Percentiles rank a stretch among this genome's conserved stretches.
phyloP scores from a whole-genome alignment of 1,140 invertebrate genomes.

The Hycleus phaleratus region DNA sequence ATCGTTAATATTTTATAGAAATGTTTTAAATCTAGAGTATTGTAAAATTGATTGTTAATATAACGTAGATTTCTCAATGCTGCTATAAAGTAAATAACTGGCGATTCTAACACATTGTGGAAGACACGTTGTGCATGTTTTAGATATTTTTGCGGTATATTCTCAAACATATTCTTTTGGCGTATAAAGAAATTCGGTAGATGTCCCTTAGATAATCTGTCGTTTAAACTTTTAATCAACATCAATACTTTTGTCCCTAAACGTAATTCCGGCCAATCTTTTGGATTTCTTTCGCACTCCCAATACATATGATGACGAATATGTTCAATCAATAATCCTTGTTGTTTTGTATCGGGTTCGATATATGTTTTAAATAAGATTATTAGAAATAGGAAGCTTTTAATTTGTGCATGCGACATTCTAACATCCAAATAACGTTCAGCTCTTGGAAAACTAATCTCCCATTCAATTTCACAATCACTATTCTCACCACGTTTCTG shows the following conservation, averaged over 20 bases:
- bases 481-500: slow-evolving; percentile 50
- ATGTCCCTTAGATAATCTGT: slow-evolving; percentile 47
- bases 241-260: slow-evolving; percentile 57
- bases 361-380: slow-evolving; percentile 60
- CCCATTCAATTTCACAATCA: slow-evolving; percentile 57
- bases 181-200: slow-evolving; percentile 67
- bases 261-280: slow-evolving; percentile 60
- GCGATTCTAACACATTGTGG: slow-evolving; percentile 54
- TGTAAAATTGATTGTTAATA: slow-evolving; percentile 50
- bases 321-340: slow-evolving; percentile 55
- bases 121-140: slow-evolving; percentile 56
- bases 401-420: slow-evolving; percentile 58
- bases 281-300: slow-evolving; percentile 63
- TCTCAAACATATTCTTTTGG: slow-evolving; percentile 63
- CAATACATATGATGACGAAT: slow-evolving; percentile 71
- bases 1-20: slow-evolving; percentile 50
- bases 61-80: slow-evolving; percentile 59
- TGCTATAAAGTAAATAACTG: slow-evolving; percentile 58
- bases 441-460: slow-evolving; percentile 61
- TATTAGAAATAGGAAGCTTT: slow-evolving; percentile 57
- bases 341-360: slow-evolving; percentile 47
- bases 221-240: slow-evolving; percentile 49
- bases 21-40: slow-evolving; percentile 51
- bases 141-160: slow-evolving; percentile 55
- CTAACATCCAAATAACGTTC: slow-evolving; percentile 63